Conservation (phyloP, 2,797 vertebrate genomes). For the Urosaurus nigricauda region DNA sequence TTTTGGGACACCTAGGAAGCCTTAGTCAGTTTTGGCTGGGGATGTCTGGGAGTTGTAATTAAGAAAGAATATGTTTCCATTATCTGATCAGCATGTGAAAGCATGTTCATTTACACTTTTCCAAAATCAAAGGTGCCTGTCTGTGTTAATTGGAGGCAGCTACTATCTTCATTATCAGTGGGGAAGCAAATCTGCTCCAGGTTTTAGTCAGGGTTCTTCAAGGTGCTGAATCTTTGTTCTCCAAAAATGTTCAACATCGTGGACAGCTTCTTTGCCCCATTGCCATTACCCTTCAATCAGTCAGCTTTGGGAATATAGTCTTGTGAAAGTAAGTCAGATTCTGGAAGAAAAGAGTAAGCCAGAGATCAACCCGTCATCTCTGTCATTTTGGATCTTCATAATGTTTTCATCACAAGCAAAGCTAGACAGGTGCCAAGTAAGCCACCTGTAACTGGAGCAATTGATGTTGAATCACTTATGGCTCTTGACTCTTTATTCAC, state of each 20-base stretch:
- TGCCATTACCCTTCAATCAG: background rate
- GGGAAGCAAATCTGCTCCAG: background rate
- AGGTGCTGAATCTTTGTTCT: no score
- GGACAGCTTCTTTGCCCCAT: no score
- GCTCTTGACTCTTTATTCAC: background rate
- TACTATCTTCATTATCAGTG: no score
- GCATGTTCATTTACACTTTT: background rate
- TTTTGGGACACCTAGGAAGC: no score
- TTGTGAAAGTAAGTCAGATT: background rate
- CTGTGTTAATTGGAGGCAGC: no score
- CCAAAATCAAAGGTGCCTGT: background rate
- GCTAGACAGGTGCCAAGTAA: slow-evolving; percentile 20
- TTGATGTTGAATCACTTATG: slow-evolving; percentile 1
- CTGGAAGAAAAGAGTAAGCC: background rate
- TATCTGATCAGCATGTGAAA: no score
- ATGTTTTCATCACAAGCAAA: slow-evolving; percentile 19
- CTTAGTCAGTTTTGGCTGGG: no score
- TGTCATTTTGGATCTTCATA: background rate
- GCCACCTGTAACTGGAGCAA: slow-evolving; percentile 27
- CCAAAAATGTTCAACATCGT: no score
- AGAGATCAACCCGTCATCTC: background rate
- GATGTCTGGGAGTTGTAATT: no score
- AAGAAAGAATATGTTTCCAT: no score
- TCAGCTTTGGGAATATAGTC: background rate
- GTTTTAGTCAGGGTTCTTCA: background rate